Evolutionary conservation across 2,797 vertebrate species (phyloP).

Genomic region (Propithecus deckenii): DNA sequence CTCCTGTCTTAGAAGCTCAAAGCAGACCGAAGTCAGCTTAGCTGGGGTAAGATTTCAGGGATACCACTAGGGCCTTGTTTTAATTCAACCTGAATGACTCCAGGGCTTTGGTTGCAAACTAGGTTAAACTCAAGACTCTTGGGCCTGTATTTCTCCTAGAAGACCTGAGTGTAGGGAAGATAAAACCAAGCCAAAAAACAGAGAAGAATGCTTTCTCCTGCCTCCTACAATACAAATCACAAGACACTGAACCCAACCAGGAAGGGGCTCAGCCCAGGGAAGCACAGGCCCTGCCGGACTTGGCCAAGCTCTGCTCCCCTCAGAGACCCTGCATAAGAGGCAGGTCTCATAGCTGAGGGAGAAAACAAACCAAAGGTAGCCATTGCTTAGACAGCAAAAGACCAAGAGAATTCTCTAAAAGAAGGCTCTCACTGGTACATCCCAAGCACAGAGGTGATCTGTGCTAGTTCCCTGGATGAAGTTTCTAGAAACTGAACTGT

Average conservation of each 20-base stretch:
- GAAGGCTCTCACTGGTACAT: neutral
- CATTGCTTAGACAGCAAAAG: neutral
- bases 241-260: neutral
- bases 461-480: neutral
- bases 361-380: neutral
- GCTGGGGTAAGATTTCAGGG: neutral
- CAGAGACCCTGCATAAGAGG: neutral
- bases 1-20: neutral
- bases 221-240: neutral
- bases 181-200: neutral
- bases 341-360: neutral
- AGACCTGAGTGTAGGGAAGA: neutral
- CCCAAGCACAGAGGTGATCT: neutral
- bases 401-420: neutral
- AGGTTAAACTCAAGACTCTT: neutral
- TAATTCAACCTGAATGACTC: neutral
- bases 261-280: neutral
- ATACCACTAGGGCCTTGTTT: neutral
- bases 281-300: neutral
- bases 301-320: neutral
- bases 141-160: neutral
- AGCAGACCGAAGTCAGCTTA: neutral
- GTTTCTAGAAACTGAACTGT: constrained; percentile 12
- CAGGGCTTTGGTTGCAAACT: neutral
- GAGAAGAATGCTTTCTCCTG: neutral